A percentile compares a stretch with the other conserved stretches of the same genome.
Conservation (phyloP, 1,140 invertebrate species). For the Sitobion miscanthi region DNA sequence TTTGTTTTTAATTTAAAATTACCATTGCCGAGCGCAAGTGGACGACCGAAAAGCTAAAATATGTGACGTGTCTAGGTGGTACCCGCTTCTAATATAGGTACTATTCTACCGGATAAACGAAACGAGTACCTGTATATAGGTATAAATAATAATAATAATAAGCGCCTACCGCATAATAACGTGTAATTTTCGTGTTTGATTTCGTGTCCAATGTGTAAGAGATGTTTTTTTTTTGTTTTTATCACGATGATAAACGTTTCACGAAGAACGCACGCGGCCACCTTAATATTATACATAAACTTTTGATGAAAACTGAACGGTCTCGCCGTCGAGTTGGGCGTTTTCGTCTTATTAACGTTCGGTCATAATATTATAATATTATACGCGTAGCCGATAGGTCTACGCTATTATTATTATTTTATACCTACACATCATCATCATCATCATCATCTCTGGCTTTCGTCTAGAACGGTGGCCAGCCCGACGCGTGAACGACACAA, state of each 20-base stretch:
- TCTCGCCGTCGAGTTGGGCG: neutral
- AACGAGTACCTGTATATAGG: neutral
- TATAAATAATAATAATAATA: constrained; percentile 1
- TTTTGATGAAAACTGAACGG: neutral
- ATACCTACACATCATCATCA: neutral
- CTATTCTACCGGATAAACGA: neutral
- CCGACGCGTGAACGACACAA: neutral
- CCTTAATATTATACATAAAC: neutral
- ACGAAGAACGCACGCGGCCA: neutral
- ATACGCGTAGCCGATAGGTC: neutral
- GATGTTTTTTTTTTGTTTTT: neutral
- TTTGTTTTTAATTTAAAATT: constrained; percentile 9
- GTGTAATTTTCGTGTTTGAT: constrained; percentile 26
- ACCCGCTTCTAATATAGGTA: neutral
- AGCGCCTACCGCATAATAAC: constrained; percentile 7
- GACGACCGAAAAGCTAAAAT: neutral
- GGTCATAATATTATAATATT: neutral
- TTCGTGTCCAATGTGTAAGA: neutral
- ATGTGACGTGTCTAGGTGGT: neutral
- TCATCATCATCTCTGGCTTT: neutral
- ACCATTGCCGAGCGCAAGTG: neutral
- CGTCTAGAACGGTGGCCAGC: neutral
- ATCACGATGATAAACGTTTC: neutral
- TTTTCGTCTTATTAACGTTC: constrained; percentile 12
- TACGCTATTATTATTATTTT: neutral